A percentile compares a stretch with the other conserved stretches of the same genome.
Evolutionary conservation across 2,113 vertebrate species (phyloP).

Genomic region (Brevimyrus niger): DNA sequence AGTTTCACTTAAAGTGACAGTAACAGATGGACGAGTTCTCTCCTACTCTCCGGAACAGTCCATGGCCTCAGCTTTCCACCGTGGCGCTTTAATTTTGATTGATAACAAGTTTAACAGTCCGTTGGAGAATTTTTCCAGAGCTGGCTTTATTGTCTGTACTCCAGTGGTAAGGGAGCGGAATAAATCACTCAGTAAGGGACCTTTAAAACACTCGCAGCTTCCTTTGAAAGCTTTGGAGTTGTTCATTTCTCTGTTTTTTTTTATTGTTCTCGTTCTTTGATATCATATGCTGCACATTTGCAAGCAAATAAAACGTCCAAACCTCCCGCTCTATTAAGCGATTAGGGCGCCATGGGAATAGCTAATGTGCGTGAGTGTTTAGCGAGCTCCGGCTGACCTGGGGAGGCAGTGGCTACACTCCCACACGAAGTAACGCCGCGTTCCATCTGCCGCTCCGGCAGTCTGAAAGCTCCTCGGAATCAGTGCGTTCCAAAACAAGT

Average conservation of each 20-base stretch:
- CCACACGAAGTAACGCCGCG: neutral
- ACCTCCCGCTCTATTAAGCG: neutral
- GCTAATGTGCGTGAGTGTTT: neutral
- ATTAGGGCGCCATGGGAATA: neutral
- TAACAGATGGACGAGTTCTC: slow-evolving; percentile 7
- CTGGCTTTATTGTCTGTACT: slow-evolving; percentile 13
- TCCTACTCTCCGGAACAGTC: neutral
- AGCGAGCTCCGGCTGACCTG: neutral
- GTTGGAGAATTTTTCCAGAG: slow-evolving; percentile 21
- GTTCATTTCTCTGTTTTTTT: neutral
- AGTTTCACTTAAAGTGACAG: slow-evolving; percentile 12
- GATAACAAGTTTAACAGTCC: slow-evolving; percentile 27
- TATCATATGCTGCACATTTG: neutral
- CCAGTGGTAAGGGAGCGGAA: neutral
- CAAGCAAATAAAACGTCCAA: neutral
- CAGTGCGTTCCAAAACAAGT: slow-evolving; percentile 15
- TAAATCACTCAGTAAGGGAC: slow-evolving; percentile 7
- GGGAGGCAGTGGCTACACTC: neutral
- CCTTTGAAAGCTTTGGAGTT: neutral
- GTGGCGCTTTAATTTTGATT: slow-evolving; percentile 22
- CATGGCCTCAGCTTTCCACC: neutral
- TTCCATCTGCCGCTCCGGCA: slow-evolving; percentile 1
- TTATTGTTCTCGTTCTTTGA: neutral
- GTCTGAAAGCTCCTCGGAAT: neutral
- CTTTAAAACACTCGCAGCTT: neutral